Base-by-base conservation (phyloP, 2,888 invertebrate species). In the Drosophila prostipennis region DNA sequence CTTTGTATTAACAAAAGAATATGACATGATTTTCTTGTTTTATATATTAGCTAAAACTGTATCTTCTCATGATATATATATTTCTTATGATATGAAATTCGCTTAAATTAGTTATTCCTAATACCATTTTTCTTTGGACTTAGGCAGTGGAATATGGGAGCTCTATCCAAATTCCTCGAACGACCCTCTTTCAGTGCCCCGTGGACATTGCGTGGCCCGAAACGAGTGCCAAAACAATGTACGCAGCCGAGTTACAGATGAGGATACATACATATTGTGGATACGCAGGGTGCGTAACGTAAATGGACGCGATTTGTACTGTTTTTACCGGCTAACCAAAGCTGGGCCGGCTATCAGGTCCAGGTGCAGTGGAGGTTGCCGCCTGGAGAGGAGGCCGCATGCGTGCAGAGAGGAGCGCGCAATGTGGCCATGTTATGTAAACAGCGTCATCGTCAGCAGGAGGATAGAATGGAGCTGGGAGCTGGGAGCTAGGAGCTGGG, bases 231-330 rank as follows among this genome's bases (percentile, higher is more conserved):
- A 40, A 34, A 40, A 55, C 54, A 71, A 36, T 59, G 49, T 67
- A 40, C 57, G 23, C 14, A 54, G 37, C 46, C 43, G 52, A 48
- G 34, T 4, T 34, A 34, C 48, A 53, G 48, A 36, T 40, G 32
- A 36, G 51, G 63, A 69, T 51, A 59, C 63, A 54, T 60, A 65
- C 32, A 29, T 45, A 63, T 45, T 58, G 42, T 11, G 19, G 39
- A 46, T 54, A 39, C 42, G 54, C 55, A 61, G 81, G 78, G 76
- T 85, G 85, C 80, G 84, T 80, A 80, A 53, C 78, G 86, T 85
- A 77, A 78, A 77, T 64, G 71, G 53, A 51, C 54, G 49, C 68
- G 53, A 29, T 48, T 42, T 39, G n/a, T 45, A 26, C 45, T 45
- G 45, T 45, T 45, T 58, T 42, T 79, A 59, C 79, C 86, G 84